These are phyloP conservation scores for Cantharis lateralis DNA, from an alignment of 2,888 invertebrate species.

Conservation along the genomic window DNA sequence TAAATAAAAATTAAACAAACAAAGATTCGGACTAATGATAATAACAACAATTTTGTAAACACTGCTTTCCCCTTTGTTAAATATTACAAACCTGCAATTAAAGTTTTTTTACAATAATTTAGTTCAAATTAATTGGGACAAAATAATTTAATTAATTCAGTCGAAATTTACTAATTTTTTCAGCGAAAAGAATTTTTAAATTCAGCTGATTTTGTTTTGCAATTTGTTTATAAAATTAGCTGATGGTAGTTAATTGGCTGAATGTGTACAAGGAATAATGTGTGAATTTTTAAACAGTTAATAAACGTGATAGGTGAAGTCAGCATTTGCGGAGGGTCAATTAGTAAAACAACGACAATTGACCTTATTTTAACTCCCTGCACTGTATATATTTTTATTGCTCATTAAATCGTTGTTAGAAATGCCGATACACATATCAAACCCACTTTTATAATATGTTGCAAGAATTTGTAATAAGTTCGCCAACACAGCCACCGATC, in stretches of 20 bases:
- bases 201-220: neutral
- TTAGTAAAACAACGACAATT: conserved; percentile 30
- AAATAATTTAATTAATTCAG: neutral
- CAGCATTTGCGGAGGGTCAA: conserved; percentile 28
- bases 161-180: neutral
- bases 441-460: neutral
- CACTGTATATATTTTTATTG: conserved; percentile 12
- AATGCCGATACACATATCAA: neutral
- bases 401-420: neutral
- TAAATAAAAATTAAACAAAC: neutral
- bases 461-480: neutral
- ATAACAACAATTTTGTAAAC: neutral
- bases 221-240: conserved; percentile 1
- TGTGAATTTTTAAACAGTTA: conserved; percentile 1
- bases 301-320: conserved; percentile 23
- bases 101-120: neutral
- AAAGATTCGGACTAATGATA: neutral
- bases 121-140: neutral
- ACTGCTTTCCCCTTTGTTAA: neutral
- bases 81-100: neutral
- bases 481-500: no score
- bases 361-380: conserved; percentile 18
- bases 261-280: neutral
- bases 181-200: neutral
- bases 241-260: neutral